Evolutionary conservation across 2,113 vertebrate species (phyloP), one percentile per base, ranked within the genome.

Genomic region (Crotalus viridis): DNA sequence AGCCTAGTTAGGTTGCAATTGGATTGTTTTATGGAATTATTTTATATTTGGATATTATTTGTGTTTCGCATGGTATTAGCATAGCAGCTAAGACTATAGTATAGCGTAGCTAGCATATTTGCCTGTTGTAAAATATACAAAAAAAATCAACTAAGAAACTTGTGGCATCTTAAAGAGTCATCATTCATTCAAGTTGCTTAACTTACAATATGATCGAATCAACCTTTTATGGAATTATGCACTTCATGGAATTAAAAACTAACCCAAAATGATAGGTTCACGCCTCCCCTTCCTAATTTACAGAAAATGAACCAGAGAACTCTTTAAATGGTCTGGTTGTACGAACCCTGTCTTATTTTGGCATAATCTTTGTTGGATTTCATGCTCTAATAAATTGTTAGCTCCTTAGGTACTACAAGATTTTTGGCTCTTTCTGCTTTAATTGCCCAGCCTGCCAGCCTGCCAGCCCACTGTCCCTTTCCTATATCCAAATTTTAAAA

Each of bases 381-480:
- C 33, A 43, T 81, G 74, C 33, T 81, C 74, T 81, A 43, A 81
- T 39, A 81, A 81, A 81, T 81, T 8, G 33, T 39, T 81, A 81
- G 33, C 69, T 81, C 69, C 69, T 81, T 39, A 81, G 69, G 17
- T 81, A 81, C 15, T 3, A 81, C 69, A 81, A 21, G 13, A 81
- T 21, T 21, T 81, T 69, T 10, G 46, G 51, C 1, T 0, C 3
- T 6, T 33, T 43, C 0, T 4, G 10, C 91, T 94, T 94, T 0
- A 94, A 95, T 56, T 52, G 93, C 1, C 1, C 61, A 55, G 19
- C 92, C 19, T 91, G 93, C 92, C 87, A 4, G 94, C 13, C 24
- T 56, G 69, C 69, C 69, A 21, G 69, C 13, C 69, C 15, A 39
- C 17, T 5, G 48, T 93, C 94, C 90, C n/a, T 74, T 2, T 52